These are phyloP conservation scores for Tenthredo mesomela DNA, from an alignment of 2,888 invertebrate species.

Conservation along the genomic window DNA sequence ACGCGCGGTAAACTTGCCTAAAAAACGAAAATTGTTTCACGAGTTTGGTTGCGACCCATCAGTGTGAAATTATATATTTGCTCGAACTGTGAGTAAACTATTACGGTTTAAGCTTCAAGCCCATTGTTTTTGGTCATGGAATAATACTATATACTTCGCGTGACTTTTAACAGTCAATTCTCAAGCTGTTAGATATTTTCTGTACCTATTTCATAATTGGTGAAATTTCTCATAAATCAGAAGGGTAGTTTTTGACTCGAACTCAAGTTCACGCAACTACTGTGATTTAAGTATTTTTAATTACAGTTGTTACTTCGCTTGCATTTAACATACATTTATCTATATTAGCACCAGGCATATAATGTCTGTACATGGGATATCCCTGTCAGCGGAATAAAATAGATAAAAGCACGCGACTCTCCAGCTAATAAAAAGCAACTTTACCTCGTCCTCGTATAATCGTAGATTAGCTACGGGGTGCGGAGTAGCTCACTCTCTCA, in stretches of 20 bases:
- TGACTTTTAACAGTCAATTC: background rate
- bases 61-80: background rate
- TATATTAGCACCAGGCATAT: background rate
- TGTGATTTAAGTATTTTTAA: background rate
- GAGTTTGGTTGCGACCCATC: background rate
- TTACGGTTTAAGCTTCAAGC: background rate
- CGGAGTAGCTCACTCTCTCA: conserved; percentile 11
- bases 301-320: background rate
- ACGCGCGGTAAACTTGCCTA: background rate
- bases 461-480: conserved; percentile 42
- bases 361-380: background rate
- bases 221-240: background rate
- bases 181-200: background rate
- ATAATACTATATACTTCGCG: conserved; percentile 2
- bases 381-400: conserved; percentile 7
- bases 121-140: background rate
- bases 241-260: background rate
- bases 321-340: background rate
- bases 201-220: background rate
- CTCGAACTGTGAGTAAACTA: background rate
- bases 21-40: background rate
- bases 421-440: conserved; percentile 31
- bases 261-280: background rate
- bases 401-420: conserved; percentile 41
- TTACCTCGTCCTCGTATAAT: conserved; percentile 19